Base-by-base conservation (phyloP, 2,113 vertebrate species). In the Marmota flaviventris region DNA sequence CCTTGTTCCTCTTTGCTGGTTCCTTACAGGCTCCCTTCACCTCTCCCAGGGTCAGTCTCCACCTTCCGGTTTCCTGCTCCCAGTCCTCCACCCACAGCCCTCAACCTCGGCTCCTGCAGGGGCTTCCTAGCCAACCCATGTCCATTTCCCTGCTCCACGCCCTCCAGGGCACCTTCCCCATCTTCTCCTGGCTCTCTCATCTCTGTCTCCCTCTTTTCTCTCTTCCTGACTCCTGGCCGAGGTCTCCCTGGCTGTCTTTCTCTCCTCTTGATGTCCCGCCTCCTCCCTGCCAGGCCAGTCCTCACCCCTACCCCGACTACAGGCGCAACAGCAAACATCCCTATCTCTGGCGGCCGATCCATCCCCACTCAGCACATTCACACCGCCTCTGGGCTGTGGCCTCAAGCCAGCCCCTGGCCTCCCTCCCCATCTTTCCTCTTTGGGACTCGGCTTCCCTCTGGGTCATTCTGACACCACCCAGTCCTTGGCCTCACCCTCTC, bases 361-460 rank as follows among this genome's bases (percentile, higher is more conserved):
- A 9, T 16, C 42, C 76, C 75, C 89, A 72, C 91, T 95, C 95
- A 45, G 86, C 94, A 95, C 92, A 61, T 39, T 70, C 93, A 94
- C 51, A 1, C 85, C 1, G 7, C 61, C 94, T 72, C 77, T 58
- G 5, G 25, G 85, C 84, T 22, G 2, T 4, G 22, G 89, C 81
- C 69, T 1, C 5, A 70, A 3, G 20, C 85, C 88, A 92, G 58
- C 51, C 53, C 58, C 73, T 53, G 12, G 0, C 56, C 78, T 63
- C 25, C 34, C 39, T n/a, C 82, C 69, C 65, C 5, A 1, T 34
- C 63, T 53, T 58, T 42, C 51, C 70, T 37, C 88, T 61, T 48
- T 32, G 39, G 91, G 81, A 29, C 85, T 56, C 70, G 18, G 81
- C 76, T 32, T 37, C 42, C 24, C 37, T 69, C 45, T 37, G 63